Conservation (phyloP, 2,113 vertebrate genomes). For the Ciconia stormi region DNA sequence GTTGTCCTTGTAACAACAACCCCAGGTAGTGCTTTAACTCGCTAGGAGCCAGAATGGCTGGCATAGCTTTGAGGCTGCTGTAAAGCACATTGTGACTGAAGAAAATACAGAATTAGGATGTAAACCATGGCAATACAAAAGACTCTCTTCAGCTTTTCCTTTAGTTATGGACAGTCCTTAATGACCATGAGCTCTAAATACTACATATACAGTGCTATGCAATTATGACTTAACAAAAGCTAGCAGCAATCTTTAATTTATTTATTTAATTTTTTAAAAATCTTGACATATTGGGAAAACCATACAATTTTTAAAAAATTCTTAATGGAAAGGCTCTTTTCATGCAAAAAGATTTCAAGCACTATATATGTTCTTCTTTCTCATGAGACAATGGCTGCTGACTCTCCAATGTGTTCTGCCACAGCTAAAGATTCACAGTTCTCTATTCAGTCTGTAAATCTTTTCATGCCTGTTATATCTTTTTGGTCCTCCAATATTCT, state of each 20-base stretch:
- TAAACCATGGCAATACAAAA: neutral
- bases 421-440: neutral
- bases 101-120: neutral
- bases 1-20: neutral
- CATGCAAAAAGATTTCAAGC: neutral
- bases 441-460: neutral
- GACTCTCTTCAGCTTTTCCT: neutral
- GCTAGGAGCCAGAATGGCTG: neutral
- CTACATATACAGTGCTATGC: neutral
- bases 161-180: neutral
- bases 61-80: neutral
- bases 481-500: neutral
- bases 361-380: neutral
- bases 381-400: neutral
- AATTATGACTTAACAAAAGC: neutral
- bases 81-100: neutral
- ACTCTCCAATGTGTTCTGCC: neutral
- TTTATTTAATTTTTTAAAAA: neutral
- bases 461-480: neutral
- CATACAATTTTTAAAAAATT: rapidly evolving
- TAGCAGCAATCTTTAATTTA: neutral
- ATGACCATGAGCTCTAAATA: neutral
- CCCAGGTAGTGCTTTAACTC: neutral
- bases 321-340: neutral
- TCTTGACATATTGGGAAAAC: neutral